A percentile compares a stretch with the other conserved stretches of the same genome.
Conservation (phyloP, 2,113 vertebrate genomes). For the Pelusios castaneus region DNA sequence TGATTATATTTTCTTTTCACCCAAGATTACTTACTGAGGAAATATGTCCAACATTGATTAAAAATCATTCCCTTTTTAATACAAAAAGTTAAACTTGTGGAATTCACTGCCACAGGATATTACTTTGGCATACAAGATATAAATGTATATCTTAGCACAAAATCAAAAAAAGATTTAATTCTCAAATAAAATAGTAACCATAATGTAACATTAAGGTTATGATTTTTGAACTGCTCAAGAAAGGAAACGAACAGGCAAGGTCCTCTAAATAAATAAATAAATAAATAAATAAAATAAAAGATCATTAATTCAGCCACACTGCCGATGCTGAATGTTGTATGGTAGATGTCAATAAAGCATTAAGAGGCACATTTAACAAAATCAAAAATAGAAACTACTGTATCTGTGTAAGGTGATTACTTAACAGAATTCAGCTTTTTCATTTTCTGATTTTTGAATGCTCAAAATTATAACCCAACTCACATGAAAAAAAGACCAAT, state of each 20-base stretch:
- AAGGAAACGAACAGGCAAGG: conserved; percentile 43
- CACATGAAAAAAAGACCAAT: not conserved
- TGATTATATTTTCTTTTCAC: conserved; percentile 61
- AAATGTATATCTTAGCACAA: not conserved
- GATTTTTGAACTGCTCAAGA: not conserved
- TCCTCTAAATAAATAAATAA: too few species aligned
- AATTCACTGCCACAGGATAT: conserved; percentile 42
- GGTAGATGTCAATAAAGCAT: not conserved
- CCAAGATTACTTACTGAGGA: conserved; percentile 61
- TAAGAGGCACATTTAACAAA: not conserved
- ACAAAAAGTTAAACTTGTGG: not conserved
- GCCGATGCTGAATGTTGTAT: not conserved
- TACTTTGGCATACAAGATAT: too few species aligned
- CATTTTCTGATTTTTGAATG: not conserved
- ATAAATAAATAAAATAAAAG: too few species aligned
- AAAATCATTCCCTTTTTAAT: conserved; percentile 33
- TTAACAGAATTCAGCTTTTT: not conserved
- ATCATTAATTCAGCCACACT: conserved; percentile 36
- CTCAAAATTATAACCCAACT: not conserved
- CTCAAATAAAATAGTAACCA: conserved; percentile 18
- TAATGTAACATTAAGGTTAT: conserved; percentile 41
- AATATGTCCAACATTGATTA: conserved; percentile 50
- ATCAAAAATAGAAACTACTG: not conserved
- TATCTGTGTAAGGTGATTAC: not conserved
- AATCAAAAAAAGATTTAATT: not conserved